Conservation (phyloP, 1,140 invertebrate genomes). For the Bilobella aurantiaca region DNA sequence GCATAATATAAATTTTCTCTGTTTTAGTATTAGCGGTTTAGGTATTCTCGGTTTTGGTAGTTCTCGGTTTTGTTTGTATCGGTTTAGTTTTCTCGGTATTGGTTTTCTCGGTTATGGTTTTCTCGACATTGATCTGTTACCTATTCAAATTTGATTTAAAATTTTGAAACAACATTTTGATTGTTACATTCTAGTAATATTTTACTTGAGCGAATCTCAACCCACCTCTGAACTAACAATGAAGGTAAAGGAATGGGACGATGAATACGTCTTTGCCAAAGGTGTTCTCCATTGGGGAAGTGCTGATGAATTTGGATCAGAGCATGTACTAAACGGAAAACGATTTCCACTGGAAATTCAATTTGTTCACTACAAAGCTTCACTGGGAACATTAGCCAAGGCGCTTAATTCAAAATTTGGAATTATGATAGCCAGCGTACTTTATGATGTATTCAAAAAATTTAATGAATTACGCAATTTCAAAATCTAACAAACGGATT, state of each 20-base stretch:
- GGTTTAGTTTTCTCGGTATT: no score
- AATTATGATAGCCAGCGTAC: not conserved
- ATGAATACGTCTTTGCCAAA: constrained; percentile 40
- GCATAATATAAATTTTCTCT: no score
- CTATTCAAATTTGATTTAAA: not conserved
- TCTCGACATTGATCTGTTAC: not conserved
- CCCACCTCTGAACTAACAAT: not conserved
- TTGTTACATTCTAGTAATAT: not conserved
- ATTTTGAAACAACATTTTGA: not conserved
- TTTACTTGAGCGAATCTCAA: not conserved
- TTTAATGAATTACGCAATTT: not conserved
- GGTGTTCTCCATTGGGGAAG: constrained; percentile 47
- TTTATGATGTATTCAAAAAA: not conserved
- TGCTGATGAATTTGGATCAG: constrained; percentile 42
- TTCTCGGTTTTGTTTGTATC: no score
- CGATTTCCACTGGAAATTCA: not conserved
- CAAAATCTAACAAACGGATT: not conserved
- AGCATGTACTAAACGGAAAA: constrained; percentile 38
- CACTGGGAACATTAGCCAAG: not conserved
- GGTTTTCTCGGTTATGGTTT: no score
- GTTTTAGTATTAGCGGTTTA: no score
- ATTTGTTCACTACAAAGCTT: constrained; percentile 24
- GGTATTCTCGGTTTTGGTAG: no score
- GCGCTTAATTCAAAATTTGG: not conserved
- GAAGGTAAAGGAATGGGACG: not conserved